Percentiles rank a stretch among this genome's conserved stretches.
phyloP scores from a whole-genome alignment of 2,113 vertebrate genomes.

The Orientallactaga bullata region DNA sequence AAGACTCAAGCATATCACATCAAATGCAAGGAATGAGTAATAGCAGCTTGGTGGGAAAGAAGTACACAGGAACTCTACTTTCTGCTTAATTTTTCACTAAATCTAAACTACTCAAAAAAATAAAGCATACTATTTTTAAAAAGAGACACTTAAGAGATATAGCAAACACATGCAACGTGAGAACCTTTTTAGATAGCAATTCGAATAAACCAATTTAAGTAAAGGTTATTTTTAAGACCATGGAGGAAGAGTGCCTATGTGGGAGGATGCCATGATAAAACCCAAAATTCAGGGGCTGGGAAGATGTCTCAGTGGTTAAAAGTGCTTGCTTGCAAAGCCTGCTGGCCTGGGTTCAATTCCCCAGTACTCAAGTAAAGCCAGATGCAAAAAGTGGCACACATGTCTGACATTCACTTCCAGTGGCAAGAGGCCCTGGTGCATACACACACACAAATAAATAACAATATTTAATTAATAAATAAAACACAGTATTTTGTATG shows the following conservation, averaged over 20 bases:
- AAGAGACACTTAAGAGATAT: neutral
- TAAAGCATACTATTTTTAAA: neutral
- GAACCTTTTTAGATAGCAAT: neutral
- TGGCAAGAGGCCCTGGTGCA: no score
- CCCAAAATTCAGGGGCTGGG: no score
- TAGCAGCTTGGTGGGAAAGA: neutral
- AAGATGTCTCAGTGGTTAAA: no score
- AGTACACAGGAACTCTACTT: neutral
- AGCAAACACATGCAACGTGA: neutral
- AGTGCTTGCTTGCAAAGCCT: no score
- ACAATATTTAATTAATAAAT: no score
- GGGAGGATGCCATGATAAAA: neutral
- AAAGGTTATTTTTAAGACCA: neutral
- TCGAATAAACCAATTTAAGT: neutral
- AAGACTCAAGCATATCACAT: neutral
- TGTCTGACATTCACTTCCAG: no score
- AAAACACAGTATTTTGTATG: no score
- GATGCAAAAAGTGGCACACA: no score
- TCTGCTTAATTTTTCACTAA: constrained; percentile 9
- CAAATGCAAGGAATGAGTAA: neutral
- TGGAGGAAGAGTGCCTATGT: neutral
- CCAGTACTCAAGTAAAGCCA: no score
- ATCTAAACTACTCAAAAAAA: constrained; percentile 11
- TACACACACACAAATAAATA: no score
- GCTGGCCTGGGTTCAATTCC: no score